A percentile compares a stretch with the other conserved stretches of the same genome.
These are phyloP conservation scores for Leptinotarsa haldemani DNA, from an alignment of 2,888 invertebrate genomes.

Conservation along the genomic window DNA sequence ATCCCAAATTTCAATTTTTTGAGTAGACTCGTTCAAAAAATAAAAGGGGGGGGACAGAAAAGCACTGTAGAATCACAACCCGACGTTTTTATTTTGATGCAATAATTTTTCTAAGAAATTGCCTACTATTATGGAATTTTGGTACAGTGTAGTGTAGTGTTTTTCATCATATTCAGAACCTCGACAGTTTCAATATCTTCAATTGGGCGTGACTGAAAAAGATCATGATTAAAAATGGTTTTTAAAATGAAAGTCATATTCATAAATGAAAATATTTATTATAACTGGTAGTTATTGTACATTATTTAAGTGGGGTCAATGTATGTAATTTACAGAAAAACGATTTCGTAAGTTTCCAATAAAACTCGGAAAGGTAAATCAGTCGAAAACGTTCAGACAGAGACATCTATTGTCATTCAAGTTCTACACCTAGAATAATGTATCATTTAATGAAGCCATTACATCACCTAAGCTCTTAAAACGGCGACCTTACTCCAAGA, in stretches of 20 bases:
- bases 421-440: constrained; percentile 11
- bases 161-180: too few relatives aligned
- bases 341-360: not conserved
- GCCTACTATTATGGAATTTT: too few relatives aligned
- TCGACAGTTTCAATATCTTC: too few relatives aligned
- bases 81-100: too few relatives aligned
- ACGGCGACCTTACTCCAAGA: not conserved
- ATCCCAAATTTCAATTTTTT: too few relatives aligned
- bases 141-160: too few relatives aligned
- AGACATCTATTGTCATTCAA: constrained; percentile 1
- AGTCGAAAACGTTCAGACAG: not conserved
- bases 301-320: constrained; percentile 19
- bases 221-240: not conserved
- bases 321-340: constrained; percentile 1
- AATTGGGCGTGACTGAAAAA: not conserved
- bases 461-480: not conserved
- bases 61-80: too few relatives aligned
- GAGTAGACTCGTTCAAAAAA: too few relatives aligned
- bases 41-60: too few relatives aligned
- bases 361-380: not conserved
- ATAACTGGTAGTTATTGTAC: constrained; percentile 16
- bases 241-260: not conserved
- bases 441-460: not conserved
- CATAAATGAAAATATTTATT: constrained; percentile 26
- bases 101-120: too few relatives aligned